Percentiles rank a stretch among this genome's conserved stretches.
These are phyloP conservation scores for Keiferia lycopersicella DNA, from an alignment of 2,888 invertebrate genomes.

Conservation along the genomic window DNA sequence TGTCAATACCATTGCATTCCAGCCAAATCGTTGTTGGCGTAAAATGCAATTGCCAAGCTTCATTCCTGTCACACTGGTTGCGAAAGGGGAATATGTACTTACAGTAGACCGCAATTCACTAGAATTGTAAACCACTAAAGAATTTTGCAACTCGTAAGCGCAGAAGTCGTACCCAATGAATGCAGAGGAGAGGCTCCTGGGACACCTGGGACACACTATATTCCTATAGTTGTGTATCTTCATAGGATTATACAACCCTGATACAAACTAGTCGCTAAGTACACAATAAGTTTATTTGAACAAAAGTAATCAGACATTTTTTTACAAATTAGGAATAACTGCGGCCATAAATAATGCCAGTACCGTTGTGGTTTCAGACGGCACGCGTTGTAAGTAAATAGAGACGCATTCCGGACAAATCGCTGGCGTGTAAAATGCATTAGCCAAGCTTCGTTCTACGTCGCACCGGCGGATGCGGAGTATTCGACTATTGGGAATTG, in stretches of 20 bases:
- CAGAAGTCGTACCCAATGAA: no score
- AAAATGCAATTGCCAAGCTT: neutral
- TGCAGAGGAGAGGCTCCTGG: no score
- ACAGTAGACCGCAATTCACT: no score
- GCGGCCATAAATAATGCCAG: neutral
- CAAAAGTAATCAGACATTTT: no score
- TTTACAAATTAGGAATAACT: neutral
- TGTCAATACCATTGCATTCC: neutral
- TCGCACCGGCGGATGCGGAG: conserved; percentile 16
- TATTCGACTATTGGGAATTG: neutral
- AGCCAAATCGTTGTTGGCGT: neutral
- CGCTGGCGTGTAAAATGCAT: conserved; percentile 48
- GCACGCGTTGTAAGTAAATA: conserved; percentile 32
- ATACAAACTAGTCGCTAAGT: no score
- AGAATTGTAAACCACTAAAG: no score
- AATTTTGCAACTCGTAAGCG: no score
- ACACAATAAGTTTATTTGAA: no score
- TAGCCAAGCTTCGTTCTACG: conserved; percentile 39
- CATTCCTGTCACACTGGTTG: neutral
- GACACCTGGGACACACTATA: no score
- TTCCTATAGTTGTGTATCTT: no score
- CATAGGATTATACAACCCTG: no score
- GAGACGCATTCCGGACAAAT: conserved; percentile 61
- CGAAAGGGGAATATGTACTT: neutral
- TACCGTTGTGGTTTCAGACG: conserved; percentile 62